A percentile compares a stretch with the other conserved stretches of the same genome.
Conservation (phyloP, 2,888 invertebrate genomes). For the Temnothorax ravouxi region DNA sequence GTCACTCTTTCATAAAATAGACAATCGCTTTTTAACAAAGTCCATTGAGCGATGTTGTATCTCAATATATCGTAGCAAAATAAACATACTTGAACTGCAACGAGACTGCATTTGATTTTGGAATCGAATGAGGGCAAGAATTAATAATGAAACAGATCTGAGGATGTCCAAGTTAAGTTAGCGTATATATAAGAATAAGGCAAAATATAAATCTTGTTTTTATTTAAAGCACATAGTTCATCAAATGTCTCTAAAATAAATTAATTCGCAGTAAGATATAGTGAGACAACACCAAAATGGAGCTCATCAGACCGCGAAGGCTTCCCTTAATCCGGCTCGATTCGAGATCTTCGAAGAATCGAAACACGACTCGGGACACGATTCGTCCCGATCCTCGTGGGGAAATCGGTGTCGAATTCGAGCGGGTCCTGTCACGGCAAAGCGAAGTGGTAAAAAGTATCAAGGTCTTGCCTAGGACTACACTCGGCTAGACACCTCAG, state of each 20-base stretch:
- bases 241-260: background rate
- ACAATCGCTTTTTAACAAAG: background rate
- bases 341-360: slow-evolving; percentile 17
- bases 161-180: background rate
- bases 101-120: background rate
- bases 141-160: background rate
- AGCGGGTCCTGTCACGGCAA: slow-evolving; percentile 62
- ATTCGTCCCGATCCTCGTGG: slow-evolving; percentile 61
- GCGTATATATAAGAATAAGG: background rate
- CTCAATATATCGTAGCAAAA: background rate
- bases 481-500: slow-evolving; percentile 60
- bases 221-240: background rate
- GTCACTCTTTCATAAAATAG: background rate
- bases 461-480: slow-evolving; percentile 60
- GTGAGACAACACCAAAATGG: background rate
- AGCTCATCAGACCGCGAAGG: background rate
- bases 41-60: background rate
- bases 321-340: background rate
- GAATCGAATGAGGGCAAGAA: background rate
- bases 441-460: slow-evolving; percentile 71
- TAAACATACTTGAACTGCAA: background rate
- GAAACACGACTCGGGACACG: slow-evolving; percentile 22
- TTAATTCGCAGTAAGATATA: background rate
- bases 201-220: background rate
- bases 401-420: slow-evolving; percentile 69